Percentiles rank a stretch among this genome's conserved stretches.
phyloP scores from a whole-genome alignment of 1,140 invertebrate genomes.

The Leptinotarsa texana region DNA sequence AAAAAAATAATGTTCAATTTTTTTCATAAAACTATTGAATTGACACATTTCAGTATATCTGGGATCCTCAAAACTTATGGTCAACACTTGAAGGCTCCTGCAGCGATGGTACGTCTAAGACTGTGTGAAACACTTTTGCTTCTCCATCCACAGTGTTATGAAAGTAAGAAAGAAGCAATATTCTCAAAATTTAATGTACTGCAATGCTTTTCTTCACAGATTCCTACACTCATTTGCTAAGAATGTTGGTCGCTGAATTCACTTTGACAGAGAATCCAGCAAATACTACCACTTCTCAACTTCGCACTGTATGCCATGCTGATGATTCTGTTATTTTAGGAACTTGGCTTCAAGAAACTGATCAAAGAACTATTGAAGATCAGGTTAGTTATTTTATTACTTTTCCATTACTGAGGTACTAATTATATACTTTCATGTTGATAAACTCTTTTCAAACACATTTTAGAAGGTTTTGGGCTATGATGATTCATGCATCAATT shows the following conservation, averaged over 20 bases:
- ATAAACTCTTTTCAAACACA: no score
- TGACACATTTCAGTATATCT: conserved; percentile 66
- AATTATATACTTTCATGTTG: no score
- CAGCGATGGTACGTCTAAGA: conserved; percentile 88
- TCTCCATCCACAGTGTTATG: conserved; percentile 81
- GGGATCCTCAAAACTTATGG: conserved; percentile 90
- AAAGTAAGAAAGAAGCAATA: conserved; percentile 63
- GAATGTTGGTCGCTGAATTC: conserved; percentile 96
- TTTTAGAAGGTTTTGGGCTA: no score
- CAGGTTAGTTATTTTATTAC: conserved; percentile 69
- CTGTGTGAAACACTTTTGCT: conserved; percentile 88
- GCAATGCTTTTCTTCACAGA: conserved; percentile 51
- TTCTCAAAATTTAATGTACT: not conserved
- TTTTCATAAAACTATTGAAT: no score
- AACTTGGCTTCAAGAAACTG: conserved; percentile 90
- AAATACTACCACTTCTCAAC: conserved; percentile 89
- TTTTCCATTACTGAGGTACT: no score
- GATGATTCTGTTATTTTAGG: conserved; percentile 87
- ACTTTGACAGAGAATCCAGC: conserved; percentile 93
- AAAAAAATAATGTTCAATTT: no score
- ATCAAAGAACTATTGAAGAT: conserved; percentile 96
- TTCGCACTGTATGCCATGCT: conserved; percentile 85
- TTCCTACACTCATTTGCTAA: conserved; percentile 83
- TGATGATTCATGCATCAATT: no score
- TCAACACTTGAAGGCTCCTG: conserved; percentile 89